These are phyloP conservation scores for Ascidia mentula DNA, from an alignment of 23 tunicate species.

Conservation along the genomic window DNA sequence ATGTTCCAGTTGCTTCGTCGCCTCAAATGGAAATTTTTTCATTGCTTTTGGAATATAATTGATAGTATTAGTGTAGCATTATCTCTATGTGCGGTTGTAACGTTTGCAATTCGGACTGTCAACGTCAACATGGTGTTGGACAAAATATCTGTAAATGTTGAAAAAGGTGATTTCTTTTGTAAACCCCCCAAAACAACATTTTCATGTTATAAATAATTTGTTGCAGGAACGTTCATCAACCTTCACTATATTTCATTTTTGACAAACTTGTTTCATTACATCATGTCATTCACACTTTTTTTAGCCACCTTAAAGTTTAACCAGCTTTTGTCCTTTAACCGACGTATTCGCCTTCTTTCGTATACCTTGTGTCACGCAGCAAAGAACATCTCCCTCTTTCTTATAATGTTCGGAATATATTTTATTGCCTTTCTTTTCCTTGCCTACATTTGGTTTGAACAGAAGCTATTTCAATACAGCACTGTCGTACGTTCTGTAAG, in stretches of 20 bases:
- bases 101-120: constrained; percentile 49
- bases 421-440: constrained; percentile 55
- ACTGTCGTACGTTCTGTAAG: constrained; percentile 51
- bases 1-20: constrained; percentile 24
- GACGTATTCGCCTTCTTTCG: constrained; percentile 62
- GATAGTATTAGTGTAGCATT: constrained; percentile 38
- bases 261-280: constrained; percentile 60
- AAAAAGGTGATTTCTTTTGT: no score
- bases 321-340: constrained; percentile 59
- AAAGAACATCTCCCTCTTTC: constrained; percentile 38
- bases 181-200: no score
- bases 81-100: constrained; percentile 40
- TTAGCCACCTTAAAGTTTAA: constrained; percentile 51
- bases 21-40: constrained; percentile 26
- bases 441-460: constrained; percentile 84
- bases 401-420: constrained; percentile 67
- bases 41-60: constrained; percentile 65
- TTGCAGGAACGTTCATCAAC: constrained; percentile 71
- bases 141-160: constrained; percentile 45
- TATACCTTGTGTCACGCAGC: constrained; percentile 60
- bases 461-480: constrained; percentile 70
- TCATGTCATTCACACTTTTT: constrained; percentile 65
- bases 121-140: constrained; percentile 20
- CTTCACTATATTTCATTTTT: constrained; percentile 70
- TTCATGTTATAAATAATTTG: neutral